Evolutionary conservation across 2,888 invertebrate species (phyloP).

Genomic region (Lysandra bellargus): DNA sequence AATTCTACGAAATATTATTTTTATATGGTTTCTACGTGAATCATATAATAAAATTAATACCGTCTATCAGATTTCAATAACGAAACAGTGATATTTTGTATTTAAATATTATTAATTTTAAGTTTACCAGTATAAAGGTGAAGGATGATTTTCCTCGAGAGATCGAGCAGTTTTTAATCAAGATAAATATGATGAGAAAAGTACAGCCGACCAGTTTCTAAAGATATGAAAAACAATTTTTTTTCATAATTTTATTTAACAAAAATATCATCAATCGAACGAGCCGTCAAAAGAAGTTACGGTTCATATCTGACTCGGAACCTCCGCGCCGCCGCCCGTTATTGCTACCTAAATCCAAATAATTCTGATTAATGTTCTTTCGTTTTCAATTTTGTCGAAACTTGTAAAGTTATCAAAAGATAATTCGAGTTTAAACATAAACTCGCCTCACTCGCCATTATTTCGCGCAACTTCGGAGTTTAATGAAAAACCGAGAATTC

Average conservation of each 20-base stretch:
- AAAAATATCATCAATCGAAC: background rate
- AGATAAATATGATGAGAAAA: background rate
- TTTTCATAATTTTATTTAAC: background rate
- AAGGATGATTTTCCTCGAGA: background rate
- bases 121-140: background rate
- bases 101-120: background rate
- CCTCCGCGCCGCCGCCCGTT: background rate
- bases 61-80: background rate
- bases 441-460: background rate
- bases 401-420: slow-evolving; percentile 28
- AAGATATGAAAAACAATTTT: background rate
- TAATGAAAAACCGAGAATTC: slow-evolving; percentile 21
- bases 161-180: background rate
- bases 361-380: slow-evolving; percentile 19
- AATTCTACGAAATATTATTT: too few species aligned
- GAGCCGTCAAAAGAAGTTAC: slow-evolving; percentile 16
- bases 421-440: slow-evolving; percentile 28
- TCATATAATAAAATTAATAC: too few species aligned
- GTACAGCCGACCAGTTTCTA: background rate
- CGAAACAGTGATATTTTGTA: background rate
- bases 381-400: slow-evolving; percentile 23
- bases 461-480: background rate
- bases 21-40: background rate
- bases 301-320: background rate
- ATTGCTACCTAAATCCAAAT: slow-evolving; percentile 6